Conservation (phyloP, 2,113 vertebrate genomes). For the Aldabrachelys gigantea region DNA sequence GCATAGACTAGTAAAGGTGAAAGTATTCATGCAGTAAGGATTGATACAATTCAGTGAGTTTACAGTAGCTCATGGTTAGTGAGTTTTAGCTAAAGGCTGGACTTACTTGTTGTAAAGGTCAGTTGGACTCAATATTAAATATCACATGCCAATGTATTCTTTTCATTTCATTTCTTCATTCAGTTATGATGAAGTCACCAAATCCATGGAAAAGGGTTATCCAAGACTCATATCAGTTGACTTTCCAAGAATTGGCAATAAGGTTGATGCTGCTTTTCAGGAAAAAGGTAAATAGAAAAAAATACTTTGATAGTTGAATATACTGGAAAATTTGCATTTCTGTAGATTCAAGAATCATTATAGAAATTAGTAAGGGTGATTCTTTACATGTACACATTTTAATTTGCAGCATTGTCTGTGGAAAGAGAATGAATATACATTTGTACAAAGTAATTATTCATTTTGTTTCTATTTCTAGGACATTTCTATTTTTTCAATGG, state of each 20-base stretch:
- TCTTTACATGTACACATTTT: background rate
- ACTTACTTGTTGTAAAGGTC: background rate
- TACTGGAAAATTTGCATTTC: background rate
- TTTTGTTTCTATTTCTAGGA: slow-evolving; percentile 72
- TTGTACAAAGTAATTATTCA: background rate
- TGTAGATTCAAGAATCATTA: background rate
- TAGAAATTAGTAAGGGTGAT: background rate
- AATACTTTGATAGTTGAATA: background rate
- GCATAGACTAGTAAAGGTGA: background rate
- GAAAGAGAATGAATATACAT: background rate
- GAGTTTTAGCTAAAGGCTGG: background rate
- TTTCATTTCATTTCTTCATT: slow-evolving; percentile 28
- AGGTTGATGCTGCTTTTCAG: slow-evolving; percentile 79
- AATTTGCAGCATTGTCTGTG: background rate
- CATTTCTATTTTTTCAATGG: slow-evolving; percentile 86
- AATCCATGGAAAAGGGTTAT: slow-evolving; percentile 77
- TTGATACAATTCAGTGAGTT: background rate
- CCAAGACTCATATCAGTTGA: slow-evolving; percentile 73
- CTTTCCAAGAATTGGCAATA: slow-evolving; percentile 73
- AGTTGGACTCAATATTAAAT: background rate
- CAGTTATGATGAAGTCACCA: slow-evolving; percentile 78
- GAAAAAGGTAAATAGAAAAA: slow-evolving; percentile 71
- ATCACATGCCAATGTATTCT: background rate
- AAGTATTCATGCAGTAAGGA: background rate
- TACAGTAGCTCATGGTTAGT: rapidly evolving